Evolutionary conservation across 2,113 vertebrate genomes (phyloP).

Genomic region (Astur gentilis): DNA sequence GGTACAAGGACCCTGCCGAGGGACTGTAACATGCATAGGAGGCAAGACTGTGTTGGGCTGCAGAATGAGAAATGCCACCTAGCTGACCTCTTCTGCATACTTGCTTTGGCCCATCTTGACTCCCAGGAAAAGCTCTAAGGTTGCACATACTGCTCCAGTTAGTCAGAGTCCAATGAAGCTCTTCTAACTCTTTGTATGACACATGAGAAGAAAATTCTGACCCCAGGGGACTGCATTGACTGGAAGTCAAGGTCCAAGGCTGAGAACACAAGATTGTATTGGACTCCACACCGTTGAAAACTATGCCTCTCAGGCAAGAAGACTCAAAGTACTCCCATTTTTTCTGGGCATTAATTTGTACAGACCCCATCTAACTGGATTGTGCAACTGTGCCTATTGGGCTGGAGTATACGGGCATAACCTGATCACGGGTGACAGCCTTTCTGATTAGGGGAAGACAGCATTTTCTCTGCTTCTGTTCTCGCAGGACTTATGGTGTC

Average conservation of each 20-base stretch:
- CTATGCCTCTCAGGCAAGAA: neutral
- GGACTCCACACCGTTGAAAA: neutral
- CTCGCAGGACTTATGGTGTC: neutral
- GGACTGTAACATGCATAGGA: neutral
- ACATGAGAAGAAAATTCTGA: neutral
- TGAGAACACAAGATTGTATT: neutral
- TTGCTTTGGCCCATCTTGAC: neutral
- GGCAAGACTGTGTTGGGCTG: neutral
- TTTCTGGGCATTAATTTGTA: neutral
- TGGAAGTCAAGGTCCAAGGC: neutral
- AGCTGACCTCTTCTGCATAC: neutral
- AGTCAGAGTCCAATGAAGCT: neutral
- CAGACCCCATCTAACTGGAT: neutral
- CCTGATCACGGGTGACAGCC: too few species aligned
- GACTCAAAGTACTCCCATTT: neutral
- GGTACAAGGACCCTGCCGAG: neutral
- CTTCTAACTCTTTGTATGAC: neutral
- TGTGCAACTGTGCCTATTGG: neutral
- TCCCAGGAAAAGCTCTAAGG: neutral
- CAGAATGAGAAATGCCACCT: neutral
- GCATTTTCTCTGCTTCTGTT: neutral
- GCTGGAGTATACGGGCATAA: neutral
- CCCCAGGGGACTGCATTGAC: neutral
- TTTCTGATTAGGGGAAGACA: neutral
- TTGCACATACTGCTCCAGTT: neutral